A percentile compares a stretch with the other conserved stretches of the same genome.
These are phyloP conservation scores for Stigmatopora nigra DNA, from an alignment of 2,113 vertebrate genomes.

Conservation along the genomic window DNA sequence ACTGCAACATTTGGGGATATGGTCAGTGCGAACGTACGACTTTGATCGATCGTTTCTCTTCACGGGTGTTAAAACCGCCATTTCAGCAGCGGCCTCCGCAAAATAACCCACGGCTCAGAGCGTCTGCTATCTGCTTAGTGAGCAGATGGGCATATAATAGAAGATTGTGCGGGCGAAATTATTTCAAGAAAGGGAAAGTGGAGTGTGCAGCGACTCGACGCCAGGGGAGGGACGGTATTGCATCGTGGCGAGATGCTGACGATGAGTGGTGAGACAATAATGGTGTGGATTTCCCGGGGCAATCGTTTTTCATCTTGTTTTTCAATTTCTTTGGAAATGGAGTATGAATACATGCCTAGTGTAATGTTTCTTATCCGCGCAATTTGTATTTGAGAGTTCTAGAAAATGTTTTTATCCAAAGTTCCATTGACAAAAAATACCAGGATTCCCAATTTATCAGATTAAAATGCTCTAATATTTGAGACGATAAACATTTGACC, in stretches of 20 bases:
- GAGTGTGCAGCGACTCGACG: background rate
- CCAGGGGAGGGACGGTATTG: background rate
- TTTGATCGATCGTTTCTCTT: slow-evolving; percentile 45
- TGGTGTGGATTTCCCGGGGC: background rate
- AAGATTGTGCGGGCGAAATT: background rate
- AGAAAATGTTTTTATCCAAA: background rate
- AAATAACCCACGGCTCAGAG: slow-evolving; percentile 13
- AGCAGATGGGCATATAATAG: slow-evolving; percentile 11
- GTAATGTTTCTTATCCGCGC: background rate
- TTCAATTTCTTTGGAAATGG: slow-evolving; percentile 1
- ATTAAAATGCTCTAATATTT: too few relatives aligned
- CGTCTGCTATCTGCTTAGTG: slow-evolving; percentile 22
- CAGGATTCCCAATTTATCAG: too few relatives aligned
- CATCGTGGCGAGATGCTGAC: background rate
- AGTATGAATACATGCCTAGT: background rate
- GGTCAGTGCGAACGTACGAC: slow-evolving; percentile 25
- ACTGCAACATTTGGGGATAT: slow-evolving; percentile 9
- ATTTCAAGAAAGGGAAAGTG: slow-evolving; percentile 4
- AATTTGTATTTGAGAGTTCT: background rate
- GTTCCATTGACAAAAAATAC: too few relatives aligned
- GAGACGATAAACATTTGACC: too few relatives aligned
- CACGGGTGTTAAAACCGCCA: slow-evolving; percentile 19
- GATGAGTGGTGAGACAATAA: background rate
- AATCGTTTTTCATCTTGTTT: slow-evolving; percentile 12
- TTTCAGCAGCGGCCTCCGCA: slow-evolving; percentile 21